Evolutionary conservation across 2,113 vertebrate species (phyloP).

Genomic region (Datnioides undecimradiatus): DNA sequence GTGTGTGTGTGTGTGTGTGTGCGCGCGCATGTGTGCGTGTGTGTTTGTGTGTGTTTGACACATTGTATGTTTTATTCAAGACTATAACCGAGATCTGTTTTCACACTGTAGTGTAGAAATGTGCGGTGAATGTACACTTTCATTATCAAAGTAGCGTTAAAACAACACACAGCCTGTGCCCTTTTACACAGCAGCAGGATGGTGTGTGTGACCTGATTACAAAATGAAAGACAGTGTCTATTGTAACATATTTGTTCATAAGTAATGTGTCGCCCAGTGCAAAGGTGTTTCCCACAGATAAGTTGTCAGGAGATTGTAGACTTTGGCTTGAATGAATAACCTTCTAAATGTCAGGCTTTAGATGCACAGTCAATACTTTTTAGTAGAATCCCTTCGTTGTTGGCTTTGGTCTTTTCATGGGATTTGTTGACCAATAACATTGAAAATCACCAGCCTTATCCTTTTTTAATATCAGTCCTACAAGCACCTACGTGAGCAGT

Average conservation of each 20-base stretch:
- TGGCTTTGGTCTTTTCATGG: too few relatives aligned
- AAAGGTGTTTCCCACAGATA: not conserved
- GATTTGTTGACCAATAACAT: too few relatives aligned
- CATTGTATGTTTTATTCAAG: conserved; percentile 48
- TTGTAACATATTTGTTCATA: not conserved
- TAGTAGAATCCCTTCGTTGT: too few relatives aligned
- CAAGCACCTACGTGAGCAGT: not conserved
- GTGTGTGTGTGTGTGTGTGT: conserved; percentile 3
- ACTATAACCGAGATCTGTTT: conserved; percentile 12
- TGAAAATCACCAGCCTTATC: too few relatives aligned
- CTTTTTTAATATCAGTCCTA: too few relatives aligned
- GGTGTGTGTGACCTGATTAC: too few relatives aligned
- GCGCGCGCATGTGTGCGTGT: not conserved
- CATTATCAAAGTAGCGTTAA: too few relatives aligned
- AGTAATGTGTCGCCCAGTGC: not conserved
- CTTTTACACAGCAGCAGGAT: not conserved
- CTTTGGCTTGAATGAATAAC: not conserved
- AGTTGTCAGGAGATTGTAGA: not conserved
- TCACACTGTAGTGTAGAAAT: not conserved
- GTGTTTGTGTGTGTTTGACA: not conserved
- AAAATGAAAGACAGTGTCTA: too few relatives aligned
- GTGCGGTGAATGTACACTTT: not conserved
- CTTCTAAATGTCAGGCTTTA: too few relatives aligned
- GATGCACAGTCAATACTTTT: not conserved
- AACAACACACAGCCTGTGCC: too few relatives aligned